Evolutionary conservation across 1,140 invertebrate genomes (phyloP).

Genomic region (Drosophila pallidifrons): DNA sequence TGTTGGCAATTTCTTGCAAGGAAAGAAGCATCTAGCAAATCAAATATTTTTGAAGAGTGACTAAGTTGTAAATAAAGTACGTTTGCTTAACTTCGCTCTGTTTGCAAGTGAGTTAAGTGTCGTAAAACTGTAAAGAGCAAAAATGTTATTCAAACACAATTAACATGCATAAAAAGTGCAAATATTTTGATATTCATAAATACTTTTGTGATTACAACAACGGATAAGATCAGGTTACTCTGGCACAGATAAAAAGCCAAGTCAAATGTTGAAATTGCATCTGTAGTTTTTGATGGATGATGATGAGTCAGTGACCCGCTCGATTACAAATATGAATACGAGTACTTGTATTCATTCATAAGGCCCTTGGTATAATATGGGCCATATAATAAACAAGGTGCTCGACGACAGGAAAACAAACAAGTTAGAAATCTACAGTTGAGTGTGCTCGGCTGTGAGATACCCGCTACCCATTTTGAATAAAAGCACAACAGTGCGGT

Average conservation of each 20-base stretch:
- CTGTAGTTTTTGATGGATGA: not conserved
- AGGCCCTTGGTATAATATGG: not conserved
- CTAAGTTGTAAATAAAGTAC: too few relatives aligned
- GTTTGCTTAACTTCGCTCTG: too few relatives aligned
- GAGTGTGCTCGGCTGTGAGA: too few relatives aligned
- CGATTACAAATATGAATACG: not conserved
- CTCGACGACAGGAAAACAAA: not conserved
- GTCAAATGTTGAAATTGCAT: slow-evolving; percentile 41
- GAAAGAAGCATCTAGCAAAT: too few relatives aligned
- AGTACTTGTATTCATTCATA: slow-evolving; percentile 7
- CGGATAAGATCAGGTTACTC: slow-evolving; percentile 4
- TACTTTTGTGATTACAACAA: not conserved
- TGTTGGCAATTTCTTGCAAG: too few relatives aligned
- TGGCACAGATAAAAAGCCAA: slow-evolving; percentile 2
- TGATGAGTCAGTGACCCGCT: too few relatives aligned
- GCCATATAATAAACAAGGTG: slow-evolving; percentile 11
- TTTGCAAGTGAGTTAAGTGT: too few relatives aligned
- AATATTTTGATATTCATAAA: not conserved
- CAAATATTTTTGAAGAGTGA: too few relatives aligned
- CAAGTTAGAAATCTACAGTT: too few relatives aligned
- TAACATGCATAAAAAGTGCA: not conserved
- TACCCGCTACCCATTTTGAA: too few relatives aligned
- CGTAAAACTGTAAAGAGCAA: too few relatives aligned
- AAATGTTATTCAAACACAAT: not conserved
- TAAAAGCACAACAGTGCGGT: too few relatives aligned